Conservation (phyloP, 1,140 invertebrate species). For the Phenacoccus solenopsis region DNA sequence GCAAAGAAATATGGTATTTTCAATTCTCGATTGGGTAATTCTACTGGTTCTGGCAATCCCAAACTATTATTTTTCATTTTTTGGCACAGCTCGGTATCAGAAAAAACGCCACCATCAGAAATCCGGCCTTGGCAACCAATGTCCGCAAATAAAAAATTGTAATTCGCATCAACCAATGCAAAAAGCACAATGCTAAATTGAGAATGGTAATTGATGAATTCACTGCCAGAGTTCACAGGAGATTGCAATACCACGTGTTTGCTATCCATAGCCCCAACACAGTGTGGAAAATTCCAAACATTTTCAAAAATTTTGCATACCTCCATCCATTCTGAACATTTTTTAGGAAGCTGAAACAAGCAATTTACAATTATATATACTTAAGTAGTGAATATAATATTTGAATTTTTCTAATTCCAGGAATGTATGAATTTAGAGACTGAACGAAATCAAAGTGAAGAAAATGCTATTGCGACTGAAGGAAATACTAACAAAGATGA, state of each 20-base stretch:
- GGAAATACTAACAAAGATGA: too few relatives aligned
- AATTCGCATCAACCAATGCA: conserved; percentile 25
- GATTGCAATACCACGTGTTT: conserved; percentile 32
- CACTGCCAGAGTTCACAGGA: conserved; percentile 29
- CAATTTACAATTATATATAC: too few relatives aligned
- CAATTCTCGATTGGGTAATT: conserved; percentile 26
- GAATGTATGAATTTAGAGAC: too few relatives aligned
- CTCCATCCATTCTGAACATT: conserved; percentile 25
- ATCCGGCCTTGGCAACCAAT: conserved; percentile 26
- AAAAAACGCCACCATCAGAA: conserved; percentile 33
- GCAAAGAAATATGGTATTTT: conserved; percentile 13
- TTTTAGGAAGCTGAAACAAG: background rate
- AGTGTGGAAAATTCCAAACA: conserved; percentile 28
- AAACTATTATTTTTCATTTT: conserved; percentile 28
- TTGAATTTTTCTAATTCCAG: too few relatives aligned
- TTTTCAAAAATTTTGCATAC: conserved; percentile 24
- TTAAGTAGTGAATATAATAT: too few relatives aligned
- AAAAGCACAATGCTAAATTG: conserved; percentile 25
- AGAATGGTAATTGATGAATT: conserved; percentile 24
- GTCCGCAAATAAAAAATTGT: conserved; percentile 25
- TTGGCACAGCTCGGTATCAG: conserved; percentile 29
- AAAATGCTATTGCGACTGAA: too few relatives aligned
- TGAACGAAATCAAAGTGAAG: too few relatives aligned
- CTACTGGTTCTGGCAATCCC: conserved; percentile 28
- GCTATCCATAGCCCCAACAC: conserved; percentile 32